These are phyloP conservation scores for Noctua janthina DNA, from an alignment of 2,888 invertebrate species.

Conservation along the genomic window DNA sequence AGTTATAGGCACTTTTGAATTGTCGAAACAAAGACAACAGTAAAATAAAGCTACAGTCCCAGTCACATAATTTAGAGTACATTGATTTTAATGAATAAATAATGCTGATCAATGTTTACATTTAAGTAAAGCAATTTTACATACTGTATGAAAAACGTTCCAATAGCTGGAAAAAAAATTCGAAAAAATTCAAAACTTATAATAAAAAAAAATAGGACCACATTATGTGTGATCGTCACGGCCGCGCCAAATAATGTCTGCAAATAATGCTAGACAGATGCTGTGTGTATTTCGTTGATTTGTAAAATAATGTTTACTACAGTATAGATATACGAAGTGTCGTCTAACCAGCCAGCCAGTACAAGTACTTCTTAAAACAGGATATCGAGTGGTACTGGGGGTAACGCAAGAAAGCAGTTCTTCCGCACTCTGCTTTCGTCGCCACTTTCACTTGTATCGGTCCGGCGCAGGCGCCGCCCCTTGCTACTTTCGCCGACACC, in stretches of 20 bases:
- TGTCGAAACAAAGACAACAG: too few species aligned
- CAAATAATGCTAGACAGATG: neutral
- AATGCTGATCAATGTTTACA: neutral
- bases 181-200: neutral
- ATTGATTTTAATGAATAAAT: neutral
- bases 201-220: neutral
- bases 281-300: neutral
- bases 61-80: neutral
- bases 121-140: neutral
- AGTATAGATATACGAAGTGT: neutral
- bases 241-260: neutral
- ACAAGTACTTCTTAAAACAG: constrained; percentile 60
- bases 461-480: constrained; percentile 67
- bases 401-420: constrained; percentile 73
- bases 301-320: neutral
- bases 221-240: neutral
- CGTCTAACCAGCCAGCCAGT: neutral
- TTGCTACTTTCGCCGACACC: constrained; percentile 71
- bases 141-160: neutral
- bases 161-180: neutral
- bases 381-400: constrained; percentile 63
- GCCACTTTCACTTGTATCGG: constrained; percentile 77
- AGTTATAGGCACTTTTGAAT: too few species aligned
- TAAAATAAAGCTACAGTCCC: too few species aligned
- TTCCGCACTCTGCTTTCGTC: constrained; percentile 71